A percentile compares a stretch with the other conserved stretches of the same genome.
Evolutionary conservation across 1,140 invertebrate species (phyloP).

Genomic region (Wasmannia auropunctata): DNA sequence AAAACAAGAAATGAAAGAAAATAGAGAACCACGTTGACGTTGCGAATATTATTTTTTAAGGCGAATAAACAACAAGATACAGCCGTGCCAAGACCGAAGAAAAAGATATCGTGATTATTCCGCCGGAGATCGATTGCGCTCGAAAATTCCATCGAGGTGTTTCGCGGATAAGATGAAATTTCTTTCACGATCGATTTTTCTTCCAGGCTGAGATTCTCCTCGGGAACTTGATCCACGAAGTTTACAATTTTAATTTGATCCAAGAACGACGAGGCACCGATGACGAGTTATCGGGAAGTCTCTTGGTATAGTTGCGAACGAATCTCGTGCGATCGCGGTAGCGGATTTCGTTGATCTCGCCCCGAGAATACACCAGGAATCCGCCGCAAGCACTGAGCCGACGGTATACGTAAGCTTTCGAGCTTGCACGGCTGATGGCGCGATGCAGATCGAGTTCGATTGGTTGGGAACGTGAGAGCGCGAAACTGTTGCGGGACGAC

Average conservation of each 20-base stretch:
- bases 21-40: background rate
- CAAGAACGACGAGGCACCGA: background rate
- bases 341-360: slow-evolving; percentile 13
- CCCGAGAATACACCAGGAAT: background rate
- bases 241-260: background rate
- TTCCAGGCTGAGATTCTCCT: background rate
- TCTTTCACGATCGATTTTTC: background rate
- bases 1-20: background rate
- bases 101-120: background rate
- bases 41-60: background rate
- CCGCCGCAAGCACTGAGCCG: slow-evolving; percentile 23
- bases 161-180: background rate
- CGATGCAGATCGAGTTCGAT: slow-evolving; percentile 58
- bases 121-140: background rate
- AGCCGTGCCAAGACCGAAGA: background rate
- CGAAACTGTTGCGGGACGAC: background rate
- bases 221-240: background rate
- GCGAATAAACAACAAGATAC: background rate
- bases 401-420: slow-evolving; percentile 33
- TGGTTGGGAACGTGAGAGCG: background rate
- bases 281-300: background rate
- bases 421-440: slow-evolving; percentile 49
- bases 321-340: background rate
- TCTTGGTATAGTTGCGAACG: background rate
- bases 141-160: background rate